Evolutionary conservation across 2,797 vertebrate species (phyloP).

Genomic region (Linurgus olivaceus): DNA sequence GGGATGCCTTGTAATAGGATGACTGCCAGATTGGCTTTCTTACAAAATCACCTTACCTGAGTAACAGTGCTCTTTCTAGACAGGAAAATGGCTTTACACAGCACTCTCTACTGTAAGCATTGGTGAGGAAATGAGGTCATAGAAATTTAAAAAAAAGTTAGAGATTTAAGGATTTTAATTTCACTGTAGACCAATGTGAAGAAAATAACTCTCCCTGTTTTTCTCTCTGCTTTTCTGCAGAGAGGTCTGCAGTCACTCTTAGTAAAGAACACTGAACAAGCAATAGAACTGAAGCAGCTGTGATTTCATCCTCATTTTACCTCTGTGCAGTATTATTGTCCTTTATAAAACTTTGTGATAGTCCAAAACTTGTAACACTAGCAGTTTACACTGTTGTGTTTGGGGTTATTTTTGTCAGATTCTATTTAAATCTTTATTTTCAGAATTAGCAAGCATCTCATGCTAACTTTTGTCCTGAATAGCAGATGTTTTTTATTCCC

Average conservation of each 20-base stretch:
- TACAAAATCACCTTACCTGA: constrained; percentile 26
- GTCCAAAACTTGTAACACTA: not conserved
- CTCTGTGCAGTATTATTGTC: not conserved
- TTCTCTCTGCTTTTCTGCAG: not conserved
- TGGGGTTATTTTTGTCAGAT: fast-evolving
- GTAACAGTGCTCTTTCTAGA: constrained; percentile 8
- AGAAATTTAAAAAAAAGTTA: not conserved
- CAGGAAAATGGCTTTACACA: not conserved
- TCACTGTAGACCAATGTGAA: not conserved
- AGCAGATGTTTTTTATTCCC: not conserved
- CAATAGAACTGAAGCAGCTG: not conserved
- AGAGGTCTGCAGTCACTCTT: not conserved
- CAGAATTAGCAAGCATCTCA: not conserved
- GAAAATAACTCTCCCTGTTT: not conserved
- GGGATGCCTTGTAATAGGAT: not conserved
- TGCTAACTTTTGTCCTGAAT: not conserved
- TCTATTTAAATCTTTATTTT: not conserved
- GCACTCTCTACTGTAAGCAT: not conserved
- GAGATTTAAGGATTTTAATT: not conserved
- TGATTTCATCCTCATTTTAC: not conserved
- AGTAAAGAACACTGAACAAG: not conserved
- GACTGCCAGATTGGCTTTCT: constrained; percentile 3
- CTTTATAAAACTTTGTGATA: not conserved
- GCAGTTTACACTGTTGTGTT: not conserved
- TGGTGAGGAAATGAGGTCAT: not conserved